These are phyloP conservation scores for Stomatorhinus ivindoensis DNA, from an alignment of 2,113 vertebrate genomes.

Conservation along the genomic window DNA sequence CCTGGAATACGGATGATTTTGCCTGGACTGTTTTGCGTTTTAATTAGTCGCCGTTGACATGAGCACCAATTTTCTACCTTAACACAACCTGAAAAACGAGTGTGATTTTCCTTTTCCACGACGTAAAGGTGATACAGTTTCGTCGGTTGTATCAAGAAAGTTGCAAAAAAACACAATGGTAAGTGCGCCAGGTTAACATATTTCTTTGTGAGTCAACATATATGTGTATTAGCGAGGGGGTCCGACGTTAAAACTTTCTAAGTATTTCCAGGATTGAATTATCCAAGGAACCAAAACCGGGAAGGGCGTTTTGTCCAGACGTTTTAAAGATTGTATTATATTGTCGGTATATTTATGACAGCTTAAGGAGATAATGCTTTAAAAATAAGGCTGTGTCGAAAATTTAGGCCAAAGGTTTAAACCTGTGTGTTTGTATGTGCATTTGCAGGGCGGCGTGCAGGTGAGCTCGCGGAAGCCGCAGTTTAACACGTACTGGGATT, in stretches of 20 bases:
- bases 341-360: not conserved
- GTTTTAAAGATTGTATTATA: not conserved
- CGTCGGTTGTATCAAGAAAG: slow-evolving; percentile 21
- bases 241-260: not conserved
- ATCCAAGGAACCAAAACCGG: not conserved
- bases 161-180: slow-evolving; percentile 22
- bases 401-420: not conserved
- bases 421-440: not conserved
- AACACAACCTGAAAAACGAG: slow-evolving; percentile 7
- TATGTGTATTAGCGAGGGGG: not conserved
- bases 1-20: not conserved
- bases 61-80: not conserved
- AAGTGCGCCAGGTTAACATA: not conserved
- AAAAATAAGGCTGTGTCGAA: not conserved
- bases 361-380: not conserved
- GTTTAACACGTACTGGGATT: not conserved
- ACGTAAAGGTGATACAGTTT: not conserved
- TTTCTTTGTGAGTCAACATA: not conserved
- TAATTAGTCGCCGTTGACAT: not conserved
- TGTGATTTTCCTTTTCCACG: not conserved
- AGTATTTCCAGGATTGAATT: not conserved
- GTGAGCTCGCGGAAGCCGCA: not conserved
- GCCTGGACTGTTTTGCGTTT: not conserved
- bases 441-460: slow-evolving; percentile 7
- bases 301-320: not conserved